Evolutionary conservation across 2,797 vertebrate genomes (phyloP).

Genomic region (Periophthalmus magnuspinnatus): DNA sequence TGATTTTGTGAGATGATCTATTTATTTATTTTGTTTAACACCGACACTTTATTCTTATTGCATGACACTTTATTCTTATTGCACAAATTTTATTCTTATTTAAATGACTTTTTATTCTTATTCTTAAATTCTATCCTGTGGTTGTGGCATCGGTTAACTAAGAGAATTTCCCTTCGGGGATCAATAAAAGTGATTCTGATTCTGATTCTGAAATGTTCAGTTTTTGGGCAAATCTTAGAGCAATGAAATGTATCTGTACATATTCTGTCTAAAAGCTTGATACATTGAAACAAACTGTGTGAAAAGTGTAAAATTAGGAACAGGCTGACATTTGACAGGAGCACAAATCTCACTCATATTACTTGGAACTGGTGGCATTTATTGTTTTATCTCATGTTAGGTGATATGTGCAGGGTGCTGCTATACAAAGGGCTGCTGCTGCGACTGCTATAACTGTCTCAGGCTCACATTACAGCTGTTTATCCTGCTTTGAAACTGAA

Average conservation of each 20-base stretch:
- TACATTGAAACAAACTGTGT: not conserved
- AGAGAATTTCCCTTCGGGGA: no score
- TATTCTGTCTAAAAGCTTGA: not conserved
- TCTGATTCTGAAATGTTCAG: no score
- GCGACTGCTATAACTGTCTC: constrained; percentile 25
- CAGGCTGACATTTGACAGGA: constrained; percentile 9
- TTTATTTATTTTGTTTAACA: no score
- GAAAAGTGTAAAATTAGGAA: not conserved
- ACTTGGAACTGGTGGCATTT: constrained; percentile 17
- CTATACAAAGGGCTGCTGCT: constrained; percentile 35
- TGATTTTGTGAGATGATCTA: no score
- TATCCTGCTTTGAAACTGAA: constrained; percentile 50
- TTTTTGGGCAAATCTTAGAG: not conserved
- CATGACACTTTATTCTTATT: no score
- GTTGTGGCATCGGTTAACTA: no score
- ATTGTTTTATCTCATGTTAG: constrained; percentile 37
- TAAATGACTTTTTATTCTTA: no score
- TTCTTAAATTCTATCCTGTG: no score
- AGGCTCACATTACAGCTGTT: constrained; percentile 42
- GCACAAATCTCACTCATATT: constrained; percentile 23
- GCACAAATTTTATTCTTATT: no score
- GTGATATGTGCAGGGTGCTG: constrained; percentile 23
- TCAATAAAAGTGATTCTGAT: no score
- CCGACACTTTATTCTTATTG: no score
- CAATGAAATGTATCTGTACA: no score